Percentiles rank a stretch among this genome's conserved stretches.
Evolutionary conservation across 2,113 vertebrate species (phyloP).

Genomic region (Neotoma lepida): DNA sequence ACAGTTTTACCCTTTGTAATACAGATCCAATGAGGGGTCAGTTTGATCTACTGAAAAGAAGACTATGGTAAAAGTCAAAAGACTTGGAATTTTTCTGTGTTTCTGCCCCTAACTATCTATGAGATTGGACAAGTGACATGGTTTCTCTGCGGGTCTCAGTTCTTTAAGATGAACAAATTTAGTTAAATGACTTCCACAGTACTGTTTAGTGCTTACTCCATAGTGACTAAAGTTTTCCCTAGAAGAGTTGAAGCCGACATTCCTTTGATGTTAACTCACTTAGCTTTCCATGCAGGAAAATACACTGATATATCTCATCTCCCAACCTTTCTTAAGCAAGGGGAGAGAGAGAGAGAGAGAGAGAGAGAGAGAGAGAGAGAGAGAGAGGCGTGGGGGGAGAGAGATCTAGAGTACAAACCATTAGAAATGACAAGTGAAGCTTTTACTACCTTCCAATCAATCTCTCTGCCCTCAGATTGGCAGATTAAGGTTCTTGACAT

Average conservation of each 20-base stretch:
- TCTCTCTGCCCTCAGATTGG: constrained; percentile 62
- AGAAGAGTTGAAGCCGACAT: constrained; percentile 49
- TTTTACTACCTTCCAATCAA: constrained; percentile 69
- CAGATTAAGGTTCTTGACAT: constrained; percentile 63
- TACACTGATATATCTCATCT: constrained; percentile 31
- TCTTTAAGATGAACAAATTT: constrained; percentile 51
- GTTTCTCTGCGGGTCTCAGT: neutral
- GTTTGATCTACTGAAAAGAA: constrained; percentile 32
- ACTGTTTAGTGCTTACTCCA: constrained; percentile 24
- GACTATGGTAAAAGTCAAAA: neutral
- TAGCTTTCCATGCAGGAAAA: constrained; percentile 62
- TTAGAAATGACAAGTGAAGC: constrained; percentile 60
- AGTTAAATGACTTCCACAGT: constrained; percentile 55
- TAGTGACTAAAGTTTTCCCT: constrained; percentile 48
- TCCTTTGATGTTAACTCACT: constrained; percentile 48
- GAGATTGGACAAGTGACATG: constrained; percentile 21
- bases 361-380: neutral
- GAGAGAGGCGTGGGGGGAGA: neutral
- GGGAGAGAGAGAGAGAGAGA: neutral
- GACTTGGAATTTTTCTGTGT: neutral
- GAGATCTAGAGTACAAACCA: neutral
- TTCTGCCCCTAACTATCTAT: constrained; percentile 40
- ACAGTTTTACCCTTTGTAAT: constrained; percentile 33
- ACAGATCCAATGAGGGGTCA: neutral
- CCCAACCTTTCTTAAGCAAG: constrained; percentile 16